phyloP scores from a whole-genome alignment of 2,113 vertebrate genomes.

The Sisor rabdophorus region DNA sequence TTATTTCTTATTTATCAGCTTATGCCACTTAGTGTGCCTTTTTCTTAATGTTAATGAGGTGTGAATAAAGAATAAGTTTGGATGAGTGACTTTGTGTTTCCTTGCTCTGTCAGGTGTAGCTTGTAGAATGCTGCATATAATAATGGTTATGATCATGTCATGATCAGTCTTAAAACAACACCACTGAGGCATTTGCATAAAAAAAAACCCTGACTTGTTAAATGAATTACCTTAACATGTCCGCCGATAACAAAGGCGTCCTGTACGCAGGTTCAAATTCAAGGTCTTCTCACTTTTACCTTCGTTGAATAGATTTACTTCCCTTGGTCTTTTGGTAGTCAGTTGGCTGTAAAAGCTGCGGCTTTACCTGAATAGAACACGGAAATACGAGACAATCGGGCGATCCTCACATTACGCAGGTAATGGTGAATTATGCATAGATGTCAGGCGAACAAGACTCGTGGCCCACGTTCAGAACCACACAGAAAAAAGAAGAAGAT shows the following conservation, averaged over 20 bases:
- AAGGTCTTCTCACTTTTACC: constrained; percentile 33
- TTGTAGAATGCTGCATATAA: neutral
- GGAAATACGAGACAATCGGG: constrained; percentile 65
- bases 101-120: constrained; percentile 18
- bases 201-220: constrained; percentile 1
- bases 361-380: constrained; percentile 36
- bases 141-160: constrained; percentile 10
- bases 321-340: constrained; percentile 25
- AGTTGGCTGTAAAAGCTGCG: constrained; percentile 24
- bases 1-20: neutral
- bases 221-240: constrained; percentile 20
- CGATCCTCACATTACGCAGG: constrained; percentile 58
- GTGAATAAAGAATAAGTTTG: neutral
- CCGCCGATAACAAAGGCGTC: neutral
- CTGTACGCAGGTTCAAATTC: constrained; percentile 1
- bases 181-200: constrained; percentile 25
- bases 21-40: neutral
- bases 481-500: constrained; percentile 62
- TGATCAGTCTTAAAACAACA: neutral
- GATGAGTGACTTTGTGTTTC: neutral
- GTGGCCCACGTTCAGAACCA: constrained; percentile 71
- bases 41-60: neutral
- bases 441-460: constrained; percentile 69
- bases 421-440: constrained; percentile 92
- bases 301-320: constrained; percentile 30